Evolutionary conservation across 2,113 vertebrate genomes (phyloP), one percentile per base, ranked within the genome.

Genomic region (Anolis sagrei): DNA sequence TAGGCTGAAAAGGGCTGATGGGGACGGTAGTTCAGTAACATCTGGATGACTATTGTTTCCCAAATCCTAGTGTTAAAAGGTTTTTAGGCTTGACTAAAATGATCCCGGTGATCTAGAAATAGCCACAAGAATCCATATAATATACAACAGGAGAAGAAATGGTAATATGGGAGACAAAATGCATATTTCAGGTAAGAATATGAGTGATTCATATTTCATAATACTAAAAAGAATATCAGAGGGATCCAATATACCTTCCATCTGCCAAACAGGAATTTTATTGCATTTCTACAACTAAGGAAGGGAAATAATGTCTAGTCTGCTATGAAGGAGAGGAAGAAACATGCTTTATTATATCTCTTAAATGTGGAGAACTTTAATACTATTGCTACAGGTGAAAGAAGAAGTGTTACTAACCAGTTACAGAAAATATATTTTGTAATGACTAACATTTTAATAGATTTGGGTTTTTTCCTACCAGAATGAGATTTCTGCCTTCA

Each of bases 331-430:
- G 9, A 2, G 78, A 0, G 0, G 32, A 68, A 48, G 76, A 44
- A 72, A 6, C 54, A 62, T 74, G 21, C 58, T 58, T 7, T 62
- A 49, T 72, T 85, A 34, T 48, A 21, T 8, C 58, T 2, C 64
- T 29, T 79, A 39, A 85, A 86, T 78, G 3, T 1, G 49, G 58
- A 73, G 79, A 76, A 5, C 4, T 25, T 2, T 73, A 77, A 76
- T 61, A 80, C n/a, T 62, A 61, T 34, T 32, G n/a, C 25, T 74
- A 6, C 1, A 82, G 66, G 81, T 82, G 14, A 70, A 27, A 85
- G 25, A 81, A 9, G 32, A 88, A 82, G 0, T 62, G 84, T 82
- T 86, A 78, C 86, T 78, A 85, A 89, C 72, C 0, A 58, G 7
- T 39, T 81, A 36, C 44, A 83, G 16, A 87, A 79, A 16, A 34